Percentiles rank a stretch among this genome's conserved stretches.
phyloP scores from a whole-genome alignment of 2,113 vertebrate genomes.

The Philantomba maxwellii region DNA sequence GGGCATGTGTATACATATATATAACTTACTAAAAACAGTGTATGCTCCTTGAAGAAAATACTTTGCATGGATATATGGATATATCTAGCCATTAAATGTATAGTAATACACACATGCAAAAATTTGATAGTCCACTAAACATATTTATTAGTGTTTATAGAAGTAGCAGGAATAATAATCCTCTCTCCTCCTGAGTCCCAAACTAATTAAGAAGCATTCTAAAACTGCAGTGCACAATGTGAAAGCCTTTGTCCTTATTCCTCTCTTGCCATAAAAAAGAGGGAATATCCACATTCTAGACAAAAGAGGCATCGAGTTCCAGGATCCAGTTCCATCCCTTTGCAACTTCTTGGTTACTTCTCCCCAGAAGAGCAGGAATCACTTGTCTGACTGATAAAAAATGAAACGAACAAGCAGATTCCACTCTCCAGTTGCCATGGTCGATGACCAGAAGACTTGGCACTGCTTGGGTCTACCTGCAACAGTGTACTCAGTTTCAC shows the following conservation, averaged over 20 bases:
- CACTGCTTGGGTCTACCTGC: background rate
- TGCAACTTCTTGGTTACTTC: background rate
- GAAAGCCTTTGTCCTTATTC: background rate
- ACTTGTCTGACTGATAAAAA: background rate
- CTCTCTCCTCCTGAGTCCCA: background rate
- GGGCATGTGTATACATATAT: background rate
- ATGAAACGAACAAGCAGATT: rapidly evolving
- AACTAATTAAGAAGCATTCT: background rate
- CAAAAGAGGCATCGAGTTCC: background rate
- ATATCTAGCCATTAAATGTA: background rate
- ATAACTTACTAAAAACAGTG: background rate
- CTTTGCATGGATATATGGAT: background rate
- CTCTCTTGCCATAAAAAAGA: background rate
- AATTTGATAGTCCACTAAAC: background rate
- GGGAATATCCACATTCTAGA: background rate
- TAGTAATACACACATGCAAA: background rate
- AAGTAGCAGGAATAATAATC: background rate
- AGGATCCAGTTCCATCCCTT: background rate
- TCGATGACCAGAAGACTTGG: background rate
- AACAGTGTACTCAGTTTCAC: too few species aligned
- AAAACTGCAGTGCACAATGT: background rate
- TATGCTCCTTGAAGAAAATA: background rate
- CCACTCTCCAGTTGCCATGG: rapidly evolving
- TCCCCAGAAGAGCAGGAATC: background rate
- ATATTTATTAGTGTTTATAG: background rate